A percentile compares a stretch with the other conserved stretches of the same genome.
phyloP scores from a whole-genome alignment of 2,888 invertebrate genomes.

The Bugula neritina region DNA sequence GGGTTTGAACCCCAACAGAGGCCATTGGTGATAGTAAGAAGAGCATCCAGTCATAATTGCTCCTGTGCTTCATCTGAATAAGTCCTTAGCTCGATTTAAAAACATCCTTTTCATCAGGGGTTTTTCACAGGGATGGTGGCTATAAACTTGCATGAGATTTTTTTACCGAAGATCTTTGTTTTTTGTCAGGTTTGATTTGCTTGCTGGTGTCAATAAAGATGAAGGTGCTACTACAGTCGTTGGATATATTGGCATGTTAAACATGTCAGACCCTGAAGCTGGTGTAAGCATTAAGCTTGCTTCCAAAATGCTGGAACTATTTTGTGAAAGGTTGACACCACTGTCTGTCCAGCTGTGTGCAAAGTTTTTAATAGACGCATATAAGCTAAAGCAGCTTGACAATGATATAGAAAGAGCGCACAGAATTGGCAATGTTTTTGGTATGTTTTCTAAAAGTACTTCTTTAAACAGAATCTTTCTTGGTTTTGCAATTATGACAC shows the following conservation, averaged over 20 bases:
- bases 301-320: not conserved
- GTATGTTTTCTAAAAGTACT: not conserved
- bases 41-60: too few species aligned
- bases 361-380: not conserved
- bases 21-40: too few species aligned
- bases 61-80: too few species aligned
- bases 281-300: not conserved
- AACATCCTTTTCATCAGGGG: too few species aligned
- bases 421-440: not conserved
- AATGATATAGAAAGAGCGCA: not conserved
- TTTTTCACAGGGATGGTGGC: too few species aligned
- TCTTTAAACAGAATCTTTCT: too few species aligned
- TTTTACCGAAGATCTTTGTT: too few species aligned
- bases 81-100: too few species aligned
- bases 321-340: not conserved
- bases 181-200: slow-evolving; percentile 13
- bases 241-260: not conserved
- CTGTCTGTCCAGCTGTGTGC: not conserved
- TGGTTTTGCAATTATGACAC: too few species aligned
- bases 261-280: not conserved
- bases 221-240: not conserved
- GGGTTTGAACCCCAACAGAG: too few species aligned
- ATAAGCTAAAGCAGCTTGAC: not conserved
- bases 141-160: too few species aligned
- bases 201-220: slow-evolving; percentile 4